Evolutionary conservation across 1,140 invertebrate species (phyloP), one percentile per base, ranked within the genome.

Genomic region (Meloidogyne floridensis): DNA sequence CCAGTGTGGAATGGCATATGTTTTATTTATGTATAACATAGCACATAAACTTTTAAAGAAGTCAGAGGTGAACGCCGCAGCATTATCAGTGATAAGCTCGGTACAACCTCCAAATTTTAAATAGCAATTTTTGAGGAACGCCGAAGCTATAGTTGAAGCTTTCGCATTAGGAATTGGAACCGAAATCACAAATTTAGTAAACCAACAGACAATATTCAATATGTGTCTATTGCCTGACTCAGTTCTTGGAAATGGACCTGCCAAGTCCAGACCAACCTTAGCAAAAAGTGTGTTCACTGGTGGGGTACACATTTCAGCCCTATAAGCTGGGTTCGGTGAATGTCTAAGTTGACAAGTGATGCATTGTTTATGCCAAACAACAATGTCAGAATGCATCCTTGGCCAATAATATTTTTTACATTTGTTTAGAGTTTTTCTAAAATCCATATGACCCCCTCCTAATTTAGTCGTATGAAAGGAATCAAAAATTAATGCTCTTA

Each of bases 351-450:
- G 82, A 74, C 82, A 83, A 5, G 54, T 75, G 0, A 78, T 54
- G 8, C 81, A 83, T 72, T 77, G 10, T 32, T 78, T 69, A 0
- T 7, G 9, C 74, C 81, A 82, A 13, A 5, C 18, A 0, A 71
- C 4, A 0, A 83, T 51, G 81, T 83, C 74, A 2, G 43, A n/a
- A 0, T 47, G 42, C 82, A 83, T 82, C 15, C n/a, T 42, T 72
- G 81, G 75, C 82, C 82, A 83, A 32, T 59, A 82, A 43, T 83
- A 83, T 54, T 72, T 77, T 6, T 53, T 51, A 11, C 32, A 43
- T 54, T 82, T 83, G 3, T 72, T 75, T 0, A 82, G 43, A 11
- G 74, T 79, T 77, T 83, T 83, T 0, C 51, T 10, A n/a, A 59
- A 47, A 13, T 81, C 70, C 51, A 81, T 69, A 0, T 81, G 80